Evolutionary conservation across 2,797 vertebrate species (phyloP).

Genomic region (Thalassophryne amazonica): DNA sequence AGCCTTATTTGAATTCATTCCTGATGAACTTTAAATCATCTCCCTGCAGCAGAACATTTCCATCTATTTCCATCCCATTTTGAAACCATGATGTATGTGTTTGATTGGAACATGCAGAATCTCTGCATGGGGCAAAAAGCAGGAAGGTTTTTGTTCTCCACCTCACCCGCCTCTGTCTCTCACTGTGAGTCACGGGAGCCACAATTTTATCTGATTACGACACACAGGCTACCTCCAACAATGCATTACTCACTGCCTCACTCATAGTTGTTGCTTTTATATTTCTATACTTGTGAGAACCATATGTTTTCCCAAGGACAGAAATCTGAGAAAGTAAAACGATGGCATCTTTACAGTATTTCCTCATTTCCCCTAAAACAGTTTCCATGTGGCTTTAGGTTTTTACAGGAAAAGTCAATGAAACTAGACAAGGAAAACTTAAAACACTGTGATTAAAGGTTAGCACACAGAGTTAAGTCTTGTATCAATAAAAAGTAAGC

Average conservation of each 20-base stretch:
- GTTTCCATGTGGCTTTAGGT: not conserved
- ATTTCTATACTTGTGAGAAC: constrained; percentile 24
- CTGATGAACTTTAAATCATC: no score
- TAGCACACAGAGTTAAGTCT: no score
- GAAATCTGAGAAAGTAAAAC: constrained; percentile 12
- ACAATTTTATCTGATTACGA: constrained; percentile 74
- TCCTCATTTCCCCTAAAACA: constrained; percentile 1
- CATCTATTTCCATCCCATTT: no score
- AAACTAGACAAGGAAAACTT: no score
- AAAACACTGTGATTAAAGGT: no score
- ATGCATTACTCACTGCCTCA: constrained; percentile 78
- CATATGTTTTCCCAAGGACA: constrained; percentile 35
- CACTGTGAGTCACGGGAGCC: constrained; percentile 58
- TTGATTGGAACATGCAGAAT: constrained; percentile 2
- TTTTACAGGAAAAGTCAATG: no score
- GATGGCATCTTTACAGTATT: not conserved
- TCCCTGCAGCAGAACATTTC: no score
- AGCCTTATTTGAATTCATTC: no score
- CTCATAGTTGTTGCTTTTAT: constrained; percentile 30
- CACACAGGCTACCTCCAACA: constrained; percentile 74
- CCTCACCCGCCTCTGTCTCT: constrained; percentile 21
- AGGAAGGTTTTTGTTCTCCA: constrained; percentile 33
- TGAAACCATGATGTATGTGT: no score
- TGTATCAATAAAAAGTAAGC: no score
- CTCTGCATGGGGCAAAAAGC: constrained; percentile 61